These are phyloP conservation scores for Strigops habroptila DNA, from an alignment of 2,113 vertebrate genomes.

Conservation along the genomic window DNA sequence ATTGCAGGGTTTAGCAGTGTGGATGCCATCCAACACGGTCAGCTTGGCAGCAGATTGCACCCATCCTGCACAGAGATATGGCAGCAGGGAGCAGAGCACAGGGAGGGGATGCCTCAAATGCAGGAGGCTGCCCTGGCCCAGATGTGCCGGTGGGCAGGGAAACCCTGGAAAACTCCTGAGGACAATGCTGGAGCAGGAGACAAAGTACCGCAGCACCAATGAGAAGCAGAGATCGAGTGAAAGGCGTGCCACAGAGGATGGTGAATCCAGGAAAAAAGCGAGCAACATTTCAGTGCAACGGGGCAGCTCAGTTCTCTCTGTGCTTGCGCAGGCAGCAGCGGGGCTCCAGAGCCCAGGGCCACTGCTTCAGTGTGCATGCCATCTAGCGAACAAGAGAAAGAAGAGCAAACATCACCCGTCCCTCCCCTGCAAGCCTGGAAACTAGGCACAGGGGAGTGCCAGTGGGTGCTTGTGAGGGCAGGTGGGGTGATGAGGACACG, in stretches of 20 bases:
- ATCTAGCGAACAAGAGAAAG: slow-evolving; percentile 6
- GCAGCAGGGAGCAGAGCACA: neutral
- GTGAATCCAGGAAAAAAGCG: rapidly evolving
- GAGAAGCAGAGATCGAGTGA: neutral
- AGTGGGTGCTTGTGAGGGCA: too few species aligned
- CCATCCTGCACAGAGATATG: neutral
- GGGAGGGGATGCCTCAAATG: rapidly evolving
- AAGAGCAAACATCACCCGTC: neutral
- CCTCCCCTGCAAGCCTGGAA: neutral
- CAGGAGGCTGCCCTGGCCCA: neutral
- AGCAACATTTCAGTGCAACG: neutral
- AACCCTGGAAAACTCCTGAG: neutral
- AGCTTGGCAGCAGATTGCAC: neutral
- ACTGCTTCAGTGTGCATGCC: neutral
- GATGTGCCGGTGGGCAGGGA: rapidly evolving
- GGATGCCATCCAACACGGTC: neutral
- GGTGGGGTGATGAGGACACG: rapidly evolving
- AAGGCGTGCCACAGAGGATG: rapidly evolving
- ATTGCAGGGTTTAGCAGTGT: neutral
- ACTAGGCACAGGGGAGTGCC: rapidly evolving
- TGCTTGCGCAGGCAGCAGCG: neutral
- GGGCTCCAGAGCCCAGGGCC: neutral
- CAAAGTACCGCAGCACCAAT: neutral
- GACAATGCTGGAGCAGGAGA: neutral
- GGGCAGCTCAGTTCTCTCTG: neutral